A percentile compares a stretch with the other conserved stretches of the same genome.
Evolutionary conservation across 2,113 vertebrate species (phyloP).

Genomic region (Macheiramphus alcinus): DNA sequence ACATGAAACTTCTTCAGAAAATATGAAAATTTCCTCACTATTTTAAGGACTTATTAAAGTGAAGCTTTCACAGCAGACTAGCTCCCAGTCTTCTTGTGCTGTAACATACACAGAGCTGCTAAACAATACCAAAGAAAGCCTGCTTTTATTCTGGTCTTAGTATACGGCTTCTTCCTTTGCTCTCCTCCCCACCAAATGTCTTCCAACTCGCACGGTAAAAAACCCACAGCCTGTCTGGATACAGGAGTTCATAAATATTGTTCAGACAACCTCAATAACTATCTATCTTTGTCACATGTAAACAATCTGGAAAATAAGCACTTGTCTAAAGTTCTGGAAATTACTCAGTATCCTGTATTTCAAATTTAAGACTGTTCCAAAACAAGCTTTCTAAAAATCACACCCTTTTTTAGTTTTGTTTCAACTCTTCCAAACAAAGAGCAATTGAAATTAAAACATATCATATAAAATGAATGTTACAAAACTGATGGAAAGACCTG

Average conservation of each 20-base stretch:
- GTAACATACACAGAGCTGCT: background rate
- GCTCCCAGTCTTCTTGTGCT: background rate
- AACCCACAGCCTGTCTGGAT: background rate
- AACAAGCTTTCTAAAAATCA: background rate
- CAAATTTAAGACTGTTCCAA: background rate
- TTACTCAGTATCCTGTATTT: background rate
- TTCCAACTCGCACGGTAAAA: background rate
- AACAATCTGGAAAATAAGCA: background rate
- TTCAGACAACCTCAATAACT: background rate
- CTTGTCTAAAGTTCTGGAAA: background rate
- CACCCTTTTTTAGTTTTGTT: background rate
- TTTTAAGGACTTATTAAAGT: background rate
- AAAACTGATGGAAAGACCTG: background rate
- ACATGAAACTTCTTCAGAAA: background rate
- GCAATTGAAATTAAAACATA: background rate
- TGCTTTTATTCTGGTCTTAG: background rate
- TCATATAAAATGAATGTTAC: rapidly evolving
- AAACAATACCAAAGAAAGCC: background rate
- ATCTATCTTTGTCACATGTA: background rate
- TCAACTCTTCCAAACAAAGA: background rate
- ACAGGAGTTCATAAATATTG: background rate
- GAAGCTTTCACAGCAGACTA: background rate
- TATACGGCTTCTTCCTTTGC: background rate
- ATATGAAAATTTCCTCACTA: background rate
- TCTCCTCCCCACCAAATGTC: background rate